Evolutionary conservation across 2,888 invertebrate genomes (phyloP), one percentile per base, ranked within the genome.

Genomic region (Andrena chrysosceles): DNA sequence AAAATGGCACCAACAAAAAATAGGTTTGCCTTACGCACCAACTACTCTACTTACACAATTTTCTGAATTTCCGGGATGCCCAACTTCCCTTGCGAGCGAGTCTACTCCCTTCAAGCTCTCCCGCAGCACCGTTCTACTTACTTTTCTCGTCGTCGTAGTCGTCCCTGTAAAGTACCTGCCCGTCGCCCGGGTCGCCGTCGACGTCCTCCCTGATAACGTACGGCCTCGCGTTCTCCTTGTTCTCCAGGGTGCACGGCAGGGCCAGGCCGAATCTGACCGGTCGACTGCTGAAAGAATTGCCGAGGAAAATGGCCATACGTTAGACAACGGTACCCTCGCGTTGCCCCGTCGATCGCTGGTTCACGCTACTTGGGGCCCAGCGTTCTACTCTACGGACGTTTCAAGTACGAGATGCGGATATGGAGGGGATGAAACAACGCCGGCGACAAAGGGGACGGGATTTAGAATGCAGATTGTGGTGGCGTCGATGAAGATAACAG

Each of bases 151-250:
- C 95, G 91, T 95, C 95, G 89, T 96, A 96, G 89, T 96, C 96
- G 83, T 96, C 96, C 89, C 97, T 95, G 94, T 97, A 97, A 87
- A 97, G 96, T 85, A 97, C 96, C 94, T 96, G 92, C 92, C 95
- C 91, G 93, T 95, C 95, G 85, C 95, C 95, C 63, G 96, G 95
- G 89, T 96, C 96, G 89, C 92, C 92, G 81, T 94, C 94, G 60
- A 92, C 91, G 90, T 96, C 96, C 92, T 96, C 96, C 85, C 96
- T 95, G 92, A 96, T 96, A 89, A 96, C 95, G 95, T 96, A 97
- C 81, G 98, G 97, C 89, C 97, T 96, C 70, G 97, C 95, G 93
- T 98, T 98, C 94, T 98, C 98, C 94, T 98, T 98, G 94, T 98
- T 98, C 94, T 98, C 98, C 92, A 96, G 94, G 62, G 97, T 96